Evolutionary conservation across 1,140 invertebrate genomes (phyloP), one percentile per base, ranked within the genome.

Genomic region (Solen grandis): DNA sequence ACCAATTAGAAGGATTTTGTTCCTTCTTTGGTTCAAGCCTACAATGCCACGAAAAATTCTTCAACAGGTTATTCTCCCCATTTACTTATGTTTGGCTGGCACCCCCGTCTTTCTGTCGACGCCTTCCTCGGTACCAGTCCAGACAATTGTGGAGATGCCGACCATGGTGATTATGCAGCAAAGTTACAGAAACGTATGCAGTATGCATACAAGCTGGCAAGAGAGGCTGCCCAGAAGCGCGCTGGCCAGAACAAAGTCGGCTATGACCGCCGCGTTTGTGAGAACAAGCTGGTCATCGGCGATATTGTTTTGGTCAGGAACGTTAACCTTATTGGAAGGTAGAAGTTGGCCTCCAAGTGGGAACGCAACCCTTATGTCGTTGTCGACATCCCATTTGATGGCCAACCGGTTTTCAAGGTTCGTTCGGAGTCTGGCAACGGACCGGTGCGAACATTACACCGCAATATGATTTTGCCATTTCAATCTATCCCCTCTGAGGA

Each of bases 21-120:
- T 35, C 10, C n/a, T 25, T 36, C 66, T 19, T 36, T 83, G 1
- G 57, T 79, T 5, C 66, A 83, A 60, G 81, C 76, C 2, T 79
- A 83, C 33, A 83, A 83, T 54, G 81, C 38, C 54, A 72, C 75
- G 22, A 65, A 33, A 29, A 46, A 79, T 70, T 55, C 69, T 10
- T 22, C 81, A 19, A 83, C 75, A 13, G 66, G 55, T 27, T 65
- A 29, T 52, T 79, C 54, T 4, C 81, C 63, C 2, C 57, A 54
- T 69, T 54, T 38, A 10, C 31, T 79, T 4, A 83, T 83, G 75
- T 83, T 81, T 59, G 81, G 76, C 19, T 41, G 82, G 69, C 65
- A 73, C 27, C 68, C 76, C 16, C 25, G 82, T 3, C 69, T 81
- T 13, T 29, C 77, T 5, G 25, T 84, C 2, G 82, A 84, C 57